Conservation (phyloP, 1,140 invertebrate species). For the Drosophila kepulauana region DNA sequence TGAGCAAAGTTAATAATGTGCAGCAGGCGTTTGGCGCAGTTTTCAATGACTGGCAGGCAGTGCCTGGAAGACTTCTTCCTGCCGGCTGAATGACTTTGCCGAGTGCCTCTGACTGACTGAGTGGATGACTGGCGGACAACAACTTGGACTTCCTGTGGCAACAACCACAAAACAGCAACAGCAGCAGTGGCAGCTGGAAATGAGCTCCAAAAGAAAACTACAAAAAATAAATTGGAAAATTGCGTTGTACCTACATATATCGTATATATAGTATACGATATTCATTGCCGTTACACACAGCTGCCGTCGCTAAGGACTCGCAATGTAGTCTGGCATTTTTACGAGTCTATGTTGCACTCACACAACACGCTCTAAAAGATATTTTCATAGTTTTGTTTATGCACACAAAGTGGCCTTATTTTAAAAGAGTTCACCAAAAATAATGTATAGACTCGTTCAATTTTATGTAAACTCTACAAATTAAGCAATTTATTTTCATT, state of each 20-base stretch:
- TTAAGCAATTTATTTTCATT: conserved; percentile 81
- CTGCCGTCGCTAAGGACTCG: conserved; percentile 27
- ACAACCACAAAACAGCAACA: conserved; percentile 11
- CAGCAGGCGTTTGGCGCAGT: conserved; percentile 47
- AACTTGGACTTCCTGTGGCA: conserved; percentile 31
- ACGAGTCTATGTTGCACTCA: conserved; percentile 16
- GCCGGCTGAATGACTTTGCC: conserved; percentile 50
- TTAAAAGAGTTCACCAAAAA: neutral
- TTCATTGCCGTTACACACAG: conserved; percentile 24
- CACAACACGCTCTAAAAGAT: conserved; percentile 42
- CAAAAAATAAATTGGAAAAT: conserved; percentile 53
- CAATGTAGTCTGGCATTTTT: conserved; percentile 13
- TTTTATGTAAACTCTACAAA: conserved; percentile 68
- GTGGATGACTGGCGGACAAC: conserved; percentile 35
- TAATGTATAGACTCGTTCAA: conserved; percentile 16
- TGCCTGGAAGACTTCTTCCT: conserved; percentile 30
- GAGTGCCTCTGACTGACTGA: conserved; percentile 17
- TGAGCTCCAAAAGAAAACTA: conserved; percentile 42
- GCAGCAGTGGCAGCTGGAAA: conserved; percentile 36
- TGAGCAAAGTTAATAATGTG: conserved; percentile 63
- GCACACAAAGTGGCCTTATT: conserved; percentile 38
- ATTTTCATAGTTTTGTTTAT: conserved; percentile 55
- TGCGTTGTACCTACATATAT: conserved; percentile 15
- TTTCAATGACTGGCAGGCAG: conserved; percentile 39
- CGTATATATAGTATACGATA: neutral